Evolutionary conservation across 2,888 invertebrate species (phyloP), one percentile per base, ranked within the genome.

Genomic region (Drosophila eohydei): DNA sequence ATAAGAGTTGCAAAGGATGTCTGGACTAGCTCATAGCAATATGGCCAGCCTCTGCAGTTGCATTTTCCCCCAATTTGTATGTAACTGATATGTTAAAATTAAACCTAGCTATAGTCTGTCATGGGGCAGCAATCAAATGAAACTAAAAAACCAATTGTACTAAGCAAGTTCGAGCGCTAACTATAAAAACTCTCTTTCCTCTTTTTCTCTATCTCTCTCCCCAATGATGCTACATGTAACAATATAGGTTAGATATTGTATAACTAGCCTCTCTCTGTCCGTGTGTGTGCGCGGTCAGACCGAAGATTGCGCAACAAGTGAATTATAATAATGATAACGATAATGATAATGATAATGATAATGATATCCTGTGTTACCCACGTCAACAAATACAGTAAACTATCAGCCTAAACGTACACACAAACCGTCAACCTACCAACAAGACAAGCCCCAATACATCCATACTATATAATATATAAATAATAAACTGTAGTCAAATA

Each of bases 171-270:
- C 71, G 67, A 69, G 72, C 63, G 84, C 85, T 85, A 89, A 85
- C 88, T 72, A 71, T 75, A 80, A 56, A 80, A 75, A 88, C 73
- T 83, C 71, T 83, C 73, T 85, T 80, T 85, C 82, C 82, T 85
- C 69, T 84, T 88, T 89, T 81, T 89, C 77, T 89, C 77, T 81
- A 73, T 85, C 79, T 85, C 75, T 87, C 62, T 57, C 52, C 72
- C 73, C 66, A 34, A 63, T 72, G 76, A 86, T 75, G 80, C 79
- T 72, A 58, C 70, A 74, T 82, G 73, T 88, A 91, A 30, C 48
- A 80, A 85, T 91, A 81, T 90, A 91, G 91, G 91, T 91, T 91
- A 91, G 89, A 90, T 82, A 87, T 83, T 83, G 52, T 36, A 79
- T 85, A 83, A 84, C 88, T 85, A 90, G 81, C 65, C 73, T 71